Evolutionary conservation across 2,113 vertebrate genomes (phyloP).

Genomic region (Dissostichus mawsoni): DNA sequence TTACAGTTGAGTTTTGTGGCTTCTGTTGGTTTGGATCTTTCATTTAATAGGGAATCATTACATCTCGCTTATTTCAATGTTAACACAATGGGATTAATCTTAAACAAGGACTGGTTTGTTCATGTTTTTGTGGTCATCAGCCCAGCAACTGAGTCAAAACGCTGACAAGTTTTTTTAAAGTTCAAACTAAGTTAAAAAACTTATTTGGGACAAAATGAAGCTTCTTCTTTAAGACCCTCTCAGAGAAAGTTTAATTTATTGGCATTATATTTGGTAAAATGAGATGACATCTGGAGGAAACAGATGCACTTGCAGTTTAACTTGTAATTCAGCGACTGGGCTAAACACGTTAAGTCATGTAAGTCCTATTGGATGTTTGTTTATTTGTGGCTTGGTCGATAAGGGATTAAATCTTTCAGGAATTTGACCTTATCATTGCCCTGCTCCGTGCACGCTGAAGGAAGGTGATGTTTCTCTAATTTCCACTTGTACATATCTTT

Average conservation of each 20-base stretch:
- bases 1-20: background rate
- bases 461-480: slow-evolving; percentile 40
- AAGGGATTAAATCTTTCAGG: slow-evolving; percentile 66
- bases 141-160: background rate
- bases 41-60: no score
- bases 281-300: background rate
- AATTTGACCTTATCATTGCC: slow-evolving; percentile 60
- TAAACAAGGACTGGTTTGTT: background rate
- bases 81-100: background rate
- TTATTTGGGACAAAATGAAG: background rate
- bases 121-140: background rate
- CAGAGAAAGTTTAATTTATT: background rate
- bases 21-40: background rate
- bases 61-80: background rate
- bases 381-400: slow-evolving; percentile 50
- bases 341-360: slow-evolving; percentile 47
- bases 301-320: background rate
- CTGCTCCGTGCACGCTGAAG: slow-evolving; percentile 26
- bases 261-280: slow-evolving; percentile 1
- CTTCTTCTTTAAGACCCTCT: background rate
- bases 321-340: background rate
- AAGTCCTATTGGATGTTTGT: slow-evolving; percentile 53
- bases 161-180: background rate
- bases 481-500: slow-evolving; percentile 14
- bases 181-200: background rate